Evolutionary conservation across 2,888 invertebrate genomes (phyloP), one percentile per base, ranked within the genome.

Genomic region (Acholoe squamosa): DNA sequence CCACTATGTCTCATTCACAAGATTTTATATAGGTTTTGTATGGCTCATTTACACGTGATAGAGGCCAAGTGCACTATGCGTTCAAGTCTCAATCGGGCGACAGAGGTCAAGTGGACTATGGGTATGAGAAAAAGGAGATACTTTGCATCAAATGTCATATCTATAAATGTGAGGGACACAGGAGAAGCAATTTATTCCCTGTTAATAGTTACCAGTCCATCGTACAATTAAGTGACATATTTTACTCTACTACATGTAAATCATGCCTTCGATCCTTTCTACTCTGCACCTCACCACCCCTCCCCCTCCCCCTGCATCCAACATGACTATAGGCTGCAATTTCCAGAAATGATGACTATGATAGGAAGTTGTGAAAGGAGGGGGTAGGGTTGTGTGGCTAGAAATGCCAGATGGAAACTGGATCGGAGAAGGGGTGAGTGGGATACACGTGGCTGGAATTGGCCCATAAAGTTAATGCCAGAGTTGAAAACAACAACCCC

Each of bases 391-490:
- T n/a, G 31, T 22, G 71, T 25, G 61, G 5, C 25, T 71, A 71
- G 71, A 71, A 71, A 71, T 71, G 71, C 71, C 71, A 71, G 71
- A 71, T 71, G 71, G 71, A n/a, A n/a, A n/a, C n/a, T n/a, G n/a
- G n/a, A n/a, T n/a, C n/a, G n/a, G 61, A 43, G 43, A 3, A 7
- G 43, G 3, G 43, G 43, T 3, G 5, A 19, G 61, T 0, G 19
- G 61, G 22, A 61, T 61, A n/a, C 71, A n/a, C 19, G 61, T 28
- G 31, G 71, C 71, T 28, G 71, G 71, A 71, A 71, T 28, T 71
- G 71, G 71, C 71, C 28, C 71, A 28, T 71, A 25, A 28, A 71
- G 61, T 71, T 61, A 71, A 71, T 71, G 71, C 71, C 71, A 71
- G 71, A 71, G 71, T 71, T 71, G 71, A 71, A 71, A 71, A 71